Conservation (phyloP, 2,113 vertebrate species). For the Gulo gulo region DNA sequence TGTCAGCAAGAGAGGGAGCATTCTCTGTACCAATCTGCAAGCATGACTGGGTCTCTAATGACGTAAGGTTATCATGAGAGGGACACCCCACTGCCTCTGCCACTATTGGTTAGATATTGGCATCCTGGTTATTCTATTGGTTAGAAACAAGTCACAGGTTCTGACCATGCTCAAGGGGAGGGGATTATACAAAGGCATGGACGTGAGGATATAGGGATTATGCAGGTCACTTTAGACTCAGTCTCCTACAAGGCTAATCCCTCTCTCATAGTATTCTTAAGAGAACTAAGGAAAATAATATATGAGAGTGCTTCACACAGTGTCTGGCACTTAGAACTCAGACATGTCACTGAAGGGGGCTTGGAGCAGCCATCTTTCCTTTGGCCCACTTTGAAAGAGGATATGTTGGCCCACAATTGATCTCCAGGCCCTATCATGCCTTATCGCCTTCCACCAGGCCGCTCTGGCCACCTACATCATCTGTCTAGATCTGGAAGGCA, state of each 20-base stretch:
- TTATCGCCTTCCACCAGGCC: not conserved
- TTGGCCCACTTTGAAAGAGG: not conserved
- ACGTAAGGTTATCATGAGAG: rapidly evolving
- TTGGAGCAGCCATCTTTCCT: not conserved
- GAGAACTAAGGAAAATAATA: not conserved
- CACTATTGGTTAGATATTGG: not conserved
- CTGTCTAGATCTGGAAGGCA: not conserved
- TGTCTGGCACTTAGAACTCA: not conserved
- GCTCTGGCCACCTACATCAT: not conserved
- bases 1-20: not conserved
- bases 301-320: not conserved
- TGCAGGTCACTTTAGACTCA: too few relatives aligned
- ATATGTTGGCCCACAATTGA: not conserved
- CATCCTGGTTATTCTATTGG: not conserved
- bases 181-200: not conserved
- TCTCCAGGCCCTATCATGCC: not conserved
- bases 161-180: not conserved
- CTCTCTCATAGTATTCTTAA: not conserved
- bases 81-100: not conserved
- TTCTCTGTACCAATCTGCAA: not conserved
- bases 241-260: not conserved
- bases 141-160: not conserved
- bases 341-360: not conserved
- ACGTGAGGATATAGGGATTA: not conserved
- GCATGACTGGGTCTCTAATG: not conserved